A percentile compares a stretch with the other conserved stretches of the same genome.
phyloP scores from a whole-genome alignment of 2,888 invertebrate species.

The Nymphalis urticae region DNA sequence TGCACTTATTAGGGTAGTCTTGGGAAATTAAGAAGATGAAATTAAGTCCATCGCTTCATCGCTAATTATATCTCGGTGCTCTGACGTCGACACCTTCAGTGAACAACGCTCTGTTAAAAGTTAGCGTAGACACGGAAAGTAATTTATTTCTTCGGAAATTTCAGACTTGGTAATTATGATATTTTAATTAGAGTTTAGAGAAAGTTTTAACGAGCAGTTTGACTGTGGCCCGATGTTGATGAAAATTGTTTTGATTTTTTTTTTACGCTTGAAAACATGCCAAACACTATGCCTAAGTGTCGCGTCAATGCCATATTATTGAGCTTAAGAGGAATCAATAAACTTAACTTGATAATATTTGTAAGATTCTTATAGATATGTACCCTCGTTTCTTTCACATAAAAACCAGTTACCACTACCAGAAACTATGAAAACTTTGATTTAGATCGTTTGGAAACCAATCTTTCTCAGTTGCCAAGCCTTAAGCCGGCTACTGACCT shows the following conservation, averaged over 20 bases:
- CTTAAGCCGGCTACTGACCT: too few species aligned
- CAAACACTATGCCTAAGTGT: too few species aligned
- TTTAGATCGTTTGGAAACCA: too few species aligned
- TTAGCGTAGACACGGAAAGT: slow-evolving; percentile 2
- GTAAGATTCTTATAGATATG: too few species aligned
- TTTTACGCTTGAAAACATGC: too few species aligned
- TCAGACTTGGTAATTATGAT: slow-evolving; percentile 3
- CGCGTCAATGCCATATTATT: too few species aligned
- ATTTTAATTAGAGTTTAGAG: neutral
- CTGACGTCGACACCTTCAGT: slow-evolving; percentile 3
- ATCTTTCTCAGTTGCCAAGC: too few species aligned
- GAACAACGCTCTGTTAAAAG: slow-evolving; percentile 5
- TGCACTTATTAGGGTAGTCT: neutral
- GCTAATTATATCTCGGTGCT: neutral
- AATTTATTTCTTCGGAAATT: neutral
- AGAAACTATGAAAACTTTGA: too few species aligned
- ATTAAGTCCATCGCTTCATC: slow-evolving; percentile 2
- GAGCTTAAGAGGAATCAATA: too few species aligned
- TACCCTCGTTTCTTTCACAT: too few species aligned
- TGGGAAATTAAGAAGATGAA: neutral
- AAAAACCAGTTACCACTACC: too few species aligned
- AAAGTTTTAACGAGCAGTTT: slow-evolving; percentile 1
- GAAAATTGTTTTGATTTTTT: neutral
- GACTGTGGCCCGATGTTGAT: neutral
- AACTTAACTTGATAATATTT: too few species aligned